Conservation (phyloP, 2,797 vertebrate species). For the Acestrorhynchus altus region DNA sequence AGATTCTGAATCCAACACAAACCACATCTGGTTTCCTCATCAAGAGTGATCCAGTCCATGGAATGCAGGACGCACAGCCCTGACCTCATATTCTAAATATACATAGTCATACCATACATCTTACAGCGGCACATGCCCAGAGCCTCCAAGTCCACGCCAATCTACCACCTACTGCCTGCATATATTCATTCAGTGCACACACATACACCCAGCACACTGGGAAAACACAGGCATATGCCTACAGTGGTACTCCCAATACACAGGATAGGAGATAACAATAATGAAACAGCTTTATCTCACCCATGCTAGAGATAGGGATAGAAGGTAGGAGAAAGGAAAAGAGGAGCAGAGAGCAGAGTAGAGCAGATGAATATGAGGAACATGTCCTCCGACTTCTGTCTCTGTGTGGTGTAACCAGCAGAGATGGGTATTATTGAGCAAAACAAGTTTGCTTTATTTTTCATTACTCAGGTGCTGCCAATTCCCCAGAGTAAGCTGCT, state of each 20-base stretch:
- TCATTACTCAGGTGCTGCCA: constrained; percentile 30
- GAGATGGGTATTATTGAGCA: constrained; percentile 18
- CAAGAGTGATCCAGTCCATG: constrained; percentile 62
- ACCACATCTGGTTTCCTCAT: constrained; percentile 80
- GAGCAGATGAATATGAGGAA: neutral
- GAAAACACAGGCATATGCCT: constrained; percentile 17
- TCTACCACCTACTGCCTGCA: constrained; percentile 37
- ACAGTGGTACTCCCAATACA: neutral
- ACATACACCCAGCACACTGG: neutral
- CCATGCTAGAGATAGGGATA: neutral
- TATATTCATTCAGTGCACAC: constrained; percentile 28
- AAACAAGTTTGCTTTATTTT: constrained; percentile 49
- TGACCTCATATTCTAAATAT: constrained; percentile 67
- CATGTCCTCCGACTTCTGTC: neutral
- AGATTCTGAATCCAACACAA: constrained; percentile 73
- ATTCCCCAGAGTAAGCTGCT: constrained; percentile 38
- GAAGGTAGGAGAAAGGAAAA: neutral
- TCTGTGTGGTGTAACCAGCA: neutral
- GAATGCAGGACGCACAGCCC: constrained; percentile 58
- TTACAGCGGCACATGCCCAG: constrained; percentile 52
- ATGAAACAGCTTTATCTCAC: neutral
- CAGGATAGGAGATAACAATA: neutral
- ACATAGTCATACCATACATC: constrained; percentile 63
- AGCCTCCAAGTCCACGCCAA: constrained; percentile 31
- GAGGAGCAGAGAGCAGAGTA: neutral